Base-by-base conservation (phyloP, 2,888 invertebrate genomes). In the Callyntrura guangdongensis region DNA sequence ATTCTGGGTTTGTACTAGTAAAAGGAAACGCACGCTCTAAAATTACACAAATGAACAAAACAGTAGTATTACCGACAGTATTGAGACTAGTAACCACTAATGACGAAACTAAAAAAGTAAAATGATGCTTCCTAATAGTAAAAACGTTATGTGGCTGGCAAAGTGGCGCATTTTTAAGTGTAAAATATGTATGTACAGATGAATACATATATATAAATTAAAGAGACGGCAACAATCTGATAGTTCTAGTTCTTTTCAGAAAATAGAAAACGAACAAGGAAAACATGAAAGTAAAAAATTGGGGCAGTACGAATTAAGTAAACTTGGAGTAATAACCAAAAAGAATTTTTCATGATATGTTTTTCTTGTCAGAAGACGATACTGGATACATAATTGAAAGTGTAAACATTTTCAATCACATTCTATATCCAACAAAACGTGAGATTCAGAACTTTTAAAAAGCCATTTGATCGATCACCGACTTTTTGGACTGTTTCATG, bases 61-160 rank as follows among this genome's bases (percentile, higher is more conserved):
- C 6, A 6, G 36, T 36, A 36, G 36, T 36, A 36, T 20, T 45
- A 74, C 22, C 17, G 47, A 74, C 45, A 47, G 45, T 20, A 47
- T 45, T 74, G 53, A 53, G n/a, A 53, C n/a, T 12, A 53, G 36
- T 36, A 69, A 36, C 11, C 47, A 22, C 45, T 74, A 47, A 47
- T 20, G 45, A 74, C 72, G 45, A 49, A 72, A 69, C 5, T 5
- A 69, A 49, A 45, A 4, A 74, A 74, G 36, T 27, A 36, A n/a
- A 36, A 69, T 69, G 36, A 74, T 74, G 53, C 22, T 49, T 53
- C 77, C 77, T 74, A 74, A 74, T 25, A 67, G 14, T 74, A 74
- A 14, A 12, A 22, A 74, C 45, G 45, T 17, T 74, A 77, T 53
- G 77, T 77, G 77, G 77, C 77, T 77, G 77, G 77, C 77, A 77